Base-by-base conservation (phyloP, 92 coral and sea anemone genomes). In the Epizoanthus scotinus region DNA sequence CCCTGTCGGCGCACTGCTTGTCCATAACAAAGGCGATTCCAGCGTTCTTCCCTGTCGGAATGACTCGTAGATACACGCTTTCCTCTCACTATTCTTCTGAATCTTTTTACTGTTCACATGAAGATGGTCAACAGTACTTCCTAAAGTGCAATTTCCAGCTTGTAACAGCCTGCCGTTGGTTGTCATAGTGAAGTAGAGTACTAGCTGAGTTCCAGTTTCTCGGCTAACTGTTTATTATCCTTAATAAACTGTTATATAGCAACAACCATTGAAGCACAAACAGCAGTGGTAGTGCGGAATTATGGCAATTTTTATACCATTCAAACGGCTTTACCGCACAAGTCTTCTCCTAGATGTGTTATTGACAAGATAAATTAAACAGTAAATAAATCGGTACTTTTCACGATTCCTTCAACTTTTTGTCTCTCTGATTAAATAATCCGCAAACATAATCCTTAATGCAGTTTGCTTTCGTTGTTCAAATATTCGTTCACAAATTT, bases 291-390 rank as follows among this genome's bases (percentile, higher is more conserved):
- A 15, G 2, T 44, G 52, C 14, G 14, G 52, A 44, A 44, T 44
- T 44, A 44, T 44, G 52, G 52, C 52, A 15, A 44, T 44, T 44
- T 44, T 8, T 44, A 44, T 12, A 44, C 52, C 52, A 44, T 15
- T n/a, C 44, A 29, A 64, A 64, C 28, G 69, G 22, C 25, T 44
- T 27, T 31, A 54, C n/a, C 21, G 52, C 47, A 73, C 63, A 26
- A 54, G 67, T 58, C 27, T 75, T 59, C 27, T 19, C 26, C 12
- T 57, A 5, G 56, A 59, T n/a, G 34, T 38, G 54, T 25, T 40
- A 67, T 75, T 75, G 81, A 68, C 73, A 38, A 54, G 8, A 34
- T 49, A 40, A 75, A 59, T 60, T 59, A 75, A 50, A 38, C 22
- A 7, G 29, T 10, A 57, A 31, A 73, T 65, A 56, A 5, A 31